Evolutionary conservation across 2,113 vertebrate genomes (phyloP).

Genomic region (Engraulis encrasicolus): DNA sequence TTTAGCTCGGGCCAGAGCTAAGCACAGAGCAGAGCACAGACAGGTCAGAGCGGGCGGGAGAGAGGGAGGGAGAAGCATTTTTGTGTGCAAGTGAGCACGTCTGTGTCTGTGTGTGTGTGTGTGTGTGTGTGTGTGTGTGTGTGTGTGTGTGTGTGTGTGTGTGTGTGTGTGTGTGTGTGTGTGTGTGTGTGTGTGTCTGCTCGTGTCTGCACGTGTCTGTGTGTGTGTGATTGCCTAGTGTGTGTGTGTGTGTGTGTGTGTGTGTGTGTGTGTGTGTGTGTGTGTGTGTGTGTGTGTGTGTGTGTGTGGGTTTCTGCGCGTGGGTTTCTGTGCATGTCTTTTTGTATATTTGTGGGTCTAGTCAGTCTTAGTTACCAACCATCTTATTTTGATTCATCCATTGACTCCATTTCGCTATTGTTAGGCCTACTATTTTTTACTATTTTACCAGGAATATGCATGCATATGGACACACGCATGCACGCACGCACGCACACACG

Average conservation of each 20-base stretch:
- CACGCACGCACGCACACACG: not conserved
- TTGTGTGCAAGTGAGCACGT: not conserved
- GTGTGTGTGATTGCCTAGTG: no score
- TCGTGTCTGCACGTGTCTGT: no score
- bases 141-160: not conserved
- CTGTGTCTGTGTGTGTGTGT: not conserved
- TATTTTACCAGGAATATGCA: not conserved
- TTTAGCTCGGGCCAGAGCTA: constrained; percentile 54
- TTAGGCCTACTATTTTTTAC: no score
- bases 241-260: no score
- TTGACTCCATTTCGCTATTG: not conserved
- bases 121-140: constrained; percentile 6
- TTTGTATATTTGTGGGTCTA: no score
- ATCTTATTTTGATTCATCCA: not conserved
- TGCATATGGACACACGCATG: not conserved
- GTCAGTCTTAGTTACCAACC: no score
- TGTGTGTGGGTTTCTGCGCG: no score
- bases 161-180: not conserved
- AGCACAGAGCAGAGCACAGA: no score
- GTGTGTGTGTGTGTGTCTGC: no score
- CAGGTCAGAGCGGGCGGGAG: not conserved
- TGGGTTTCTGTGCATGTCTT: no score
- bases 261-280: no score
- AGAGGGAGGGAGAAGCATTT: not conserved
- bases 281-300: no score